A percentile compares a stretch with the other conserved stretches of the same genome.
Evolutionary conservation across 2,888 invertebrate species (phyloP).

Genomic region (Herminia tarsipennalis): DNA sequence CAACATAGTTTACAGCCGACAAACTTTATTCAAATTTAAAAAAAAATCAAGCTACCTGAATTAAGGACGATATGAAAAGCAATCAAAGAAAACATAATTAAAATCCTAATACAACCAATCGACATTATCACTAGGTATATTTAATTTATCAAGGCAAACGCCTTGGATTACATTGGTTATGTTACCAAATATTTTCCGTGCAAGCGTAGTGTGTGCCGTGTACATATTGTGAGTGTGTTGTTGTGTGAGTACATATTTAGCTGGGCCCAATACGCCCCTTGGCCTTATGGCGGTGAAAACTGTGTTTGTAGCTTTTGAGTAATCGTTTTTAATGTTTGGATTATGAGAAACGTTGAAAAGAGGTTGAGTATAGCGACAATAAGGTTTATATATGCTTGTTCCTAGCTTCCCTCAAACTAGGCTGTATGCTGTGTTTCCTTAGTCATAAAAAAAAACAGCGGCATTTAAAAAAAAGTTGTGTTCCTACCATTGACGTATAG

Average conservation of each 20-base stretch:
- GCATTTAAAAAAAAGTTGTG: no score
- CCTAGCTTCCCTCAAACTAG: no score
- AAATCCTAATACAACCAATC: conserved; percentile 44
- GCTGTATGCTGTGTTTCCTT: no score
- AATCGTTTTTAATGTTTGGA: conserved; percentile 23
- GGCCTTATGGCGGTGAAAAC: conserved; percentile 43
- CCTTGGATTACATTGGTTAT: conserved; percentile 76
- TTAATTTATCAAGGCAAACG: conserved; percentile 79
- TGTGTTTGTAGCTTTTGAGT: conserved; percentile 35
- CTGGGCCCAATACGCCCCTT: conserved; percentile 67
- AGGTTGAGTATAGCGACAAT: no score
- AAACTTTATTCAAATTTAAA: no score
- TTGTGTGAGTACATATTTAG: conserved; percentile 78
- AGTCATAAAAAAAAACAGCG: no score
- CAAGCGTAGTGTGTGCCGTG: conserved; percentile 64
- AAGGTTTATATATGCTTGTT: no score
- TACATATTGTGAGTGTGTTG: conserved; percentile 62
- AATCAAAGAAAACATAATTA: conserved; percentile 32
- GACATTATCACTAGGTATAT: conserved; percentile 61
- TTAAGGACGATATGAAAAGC: conserved; percentile 5
- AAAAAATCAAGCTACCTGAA: not conserved
- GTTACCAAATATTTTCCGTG: conserved; percentile 83
- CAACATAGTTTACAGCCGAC: no score
- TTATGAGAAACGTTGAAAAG: not conserved
- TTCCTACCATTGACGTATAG: no score